These are phyloP conservation scores for Babylonia areolata DNA, from an alignment of 1,140 invertebrate genomes.

Conservation along the genomic window DNA sequence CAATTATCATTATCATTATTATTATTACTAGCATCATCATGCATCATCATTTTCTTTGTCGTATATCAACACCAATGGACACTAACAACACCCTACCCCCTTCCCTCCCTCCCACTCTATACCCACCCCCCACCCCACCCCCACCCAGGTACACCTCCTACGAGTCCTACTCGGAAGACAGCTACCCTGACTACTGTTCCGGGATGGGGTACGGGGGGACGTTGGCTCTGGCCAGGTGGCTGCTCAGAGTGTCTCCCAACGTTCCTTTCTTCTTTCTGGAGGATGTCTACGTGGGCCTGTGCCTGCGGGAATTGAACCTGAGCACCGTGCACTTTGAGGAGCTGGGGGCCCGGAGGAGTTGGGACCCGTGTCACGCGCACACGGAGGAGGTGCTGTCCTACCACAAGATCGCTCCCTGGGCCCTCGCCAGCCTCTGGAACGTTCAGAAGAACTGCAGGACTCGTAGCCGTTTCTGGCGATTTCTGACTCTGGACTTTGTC, in stretches of 20 bases:
- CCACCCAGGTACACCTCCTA: slow-evolving; percentile 71
- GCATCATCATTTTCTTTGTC: too few relatives aligned
- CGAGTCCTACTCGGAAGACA: slow-evolving; percentile 65
- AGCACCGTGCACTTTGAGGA: slow-evolving; percentile 45
- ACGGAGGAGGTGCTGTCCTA: not conserved
- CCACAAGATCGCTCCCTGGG: not conserved
- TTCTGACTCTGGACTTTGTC: not conserved
- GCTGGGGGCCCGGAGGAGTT: slow-evolving; percentile 31
- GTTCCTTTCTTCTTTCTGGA: slow-evolving; percentile 74
- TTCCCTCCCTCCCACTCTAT: too few relatives aligned
- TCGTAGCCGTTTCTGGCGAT: not conserved
- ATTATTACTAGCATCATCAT: too few relatives aligned
- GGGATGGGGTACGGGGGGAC: slow-evolving; percentile 75
- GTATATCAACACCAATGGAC: too few relatives aligned
- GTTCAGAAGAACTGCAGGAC: not conserved
- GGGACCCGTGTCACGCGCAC: not conserved
- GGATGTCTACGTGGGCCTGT: slow-evolving; percentile 74
- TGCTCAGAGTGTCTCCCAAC: slow-evolving; percentile 61
- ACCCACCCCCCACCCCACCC: slow-evolving; percentile 47
- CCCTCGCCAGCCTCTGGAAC: not conserved
- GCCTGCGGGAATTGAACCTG: slow-evolving; percentile 48
- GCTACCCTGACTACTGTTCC: slow-evolving; percentile 75
- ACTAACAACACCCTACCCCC: not conserved
- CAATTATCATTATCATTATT: too few relatives aligned
- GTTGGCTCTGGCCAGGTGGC: slow-evolving; percentile 63